These are phyloP conservation scores for Sander lucioperca DNA, from an alignment of 2,113 vertebrate genomes.

Conservation along the genomic window DNA sequence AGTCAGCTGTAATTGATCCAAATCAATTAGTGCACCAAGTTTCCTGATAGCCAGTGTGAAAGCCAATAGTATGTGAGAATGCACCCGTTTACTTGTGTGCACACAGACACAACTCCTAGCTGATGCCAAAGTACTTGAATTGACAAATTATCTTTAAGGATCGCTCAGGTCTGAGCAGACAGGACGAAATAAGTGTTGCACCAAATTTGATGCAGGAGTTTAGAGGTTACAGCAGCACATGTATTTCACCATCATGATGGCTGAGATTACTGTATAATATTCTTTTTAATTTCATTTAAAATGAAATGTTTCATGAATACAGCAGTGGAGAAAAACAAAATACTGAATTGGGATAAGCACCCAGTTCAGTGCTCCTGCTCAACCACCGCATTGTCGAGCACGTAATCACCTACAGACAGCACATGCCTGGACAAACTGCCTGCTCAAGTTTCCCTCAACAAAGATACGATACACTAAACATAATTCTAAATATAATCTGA, in stretches of 20 bases:
- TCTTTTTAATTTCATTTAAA: neutral
- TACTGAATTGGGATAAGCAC: neutral
- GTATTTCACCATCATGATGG: neutral
- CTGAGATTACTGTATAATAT: neutral
- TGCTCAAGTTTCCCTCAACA: neutral
- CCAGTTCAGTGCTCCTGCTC: too few relatives aligned
- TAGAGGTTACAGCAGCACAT: neutral
- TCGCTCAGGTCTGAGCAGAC: constrained; percentile 17
- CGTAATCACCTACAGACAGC: neutral
- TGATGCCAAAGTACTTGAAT: constrained; percentile 17
- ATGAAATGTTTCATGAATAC: neutral
- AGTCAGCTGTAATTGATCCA: constrained; percentile 69
- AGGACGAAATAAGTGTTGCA: neutral
- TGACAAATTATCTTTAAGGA: constrained; percentile 46
- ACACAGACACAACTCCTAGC: constrained; percentile 23
- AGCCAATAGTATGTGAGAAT: constrained; percentile 52
- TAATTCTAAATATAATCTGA: constrained; percentile 9
- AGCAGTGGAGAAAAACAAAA: neutral
- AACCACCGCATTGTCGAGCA: neutral
- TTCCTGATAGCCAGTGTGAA: constrained; percentile 64
- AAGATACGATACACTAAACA: neutral
- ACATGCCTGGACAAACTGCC: neutral
- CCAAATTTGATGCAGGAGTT: neutral
- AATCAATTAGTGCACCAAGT: constrained; percentile 69
- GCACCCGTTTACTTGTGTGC: constrained; percentile 36